These are phyloP conservation scores for Diadumene lineata DNA, from an alignment of 92 coral and sea anemone species.

Conservation along the genomic window DNA sequence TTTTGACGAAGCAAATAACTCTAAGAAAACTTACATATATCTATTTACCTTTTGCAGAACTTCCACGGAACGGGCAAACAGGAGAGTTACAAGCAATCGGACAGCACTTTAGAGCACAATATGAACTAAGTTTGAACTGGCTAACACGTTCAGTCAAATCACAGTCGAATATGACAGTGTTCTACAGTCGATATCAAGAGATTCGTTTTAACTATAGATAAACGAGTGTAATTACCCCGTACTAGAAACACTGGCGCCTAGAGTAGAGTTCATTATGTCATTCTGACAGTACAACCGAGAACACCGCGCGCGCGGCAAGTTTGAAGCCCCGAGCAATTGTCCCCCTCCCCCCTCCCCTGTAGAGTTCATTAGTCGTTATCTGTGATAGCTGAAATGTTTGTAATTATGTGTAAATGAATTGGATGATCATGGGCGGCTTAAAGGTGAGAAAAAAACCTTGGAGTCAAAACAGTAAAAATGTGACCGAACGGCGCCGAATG, in stretches of 20 bases:
- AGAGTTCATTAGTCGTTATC: neutral
- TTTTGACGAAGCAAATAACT: neutral
- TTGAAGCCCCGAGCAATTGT: neutral
- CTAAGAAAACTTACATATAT: neutral
- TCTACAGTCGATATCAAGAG: slow-evolving; percentile 3
- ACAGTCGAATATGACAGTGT: slow-evolving; percentile 1
- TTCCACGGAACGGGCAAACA: too few species aligned
- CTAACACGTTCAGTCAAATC: neutral
- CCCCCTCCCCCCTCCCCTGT: neutral
- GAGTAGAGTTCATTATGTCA: slow-evolving; percentile 10
- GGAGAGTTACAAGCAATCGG: too few species aligned
- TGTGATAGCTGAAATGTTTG: slow-evolving; percentile 6
- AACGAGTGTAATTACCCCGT: slow-evolving; percentile 18
- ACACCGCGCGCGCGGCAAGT: slow-evolving; percentile 7
- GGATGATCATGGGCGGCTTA: slow-evolving; percentile 25
- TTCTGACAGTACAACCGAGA: slow-evolving; percentile 7
- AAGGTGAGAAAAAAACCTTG: slow-evolving; percentile 18
- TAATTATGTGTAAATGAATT: slow-evolving; percentile 29
- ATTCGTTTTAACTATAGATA: slow-evolving; percentile 5
- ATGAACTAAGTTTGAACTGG: neutral
- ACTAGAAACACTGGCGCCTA: slow-evolving; percentile 33
- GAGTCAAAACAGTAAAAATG: slow-evolving; percentile 11
- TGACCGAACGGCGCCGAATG: slow-evolving; percentile 22
- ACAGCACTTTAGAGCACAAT: too few species aligned
- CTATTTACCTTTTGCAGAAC: neutral